phyloP scores from a whole-genome alignment of 2,797 vertebrate genomes.

The Dallia pectoralis region DNA sequence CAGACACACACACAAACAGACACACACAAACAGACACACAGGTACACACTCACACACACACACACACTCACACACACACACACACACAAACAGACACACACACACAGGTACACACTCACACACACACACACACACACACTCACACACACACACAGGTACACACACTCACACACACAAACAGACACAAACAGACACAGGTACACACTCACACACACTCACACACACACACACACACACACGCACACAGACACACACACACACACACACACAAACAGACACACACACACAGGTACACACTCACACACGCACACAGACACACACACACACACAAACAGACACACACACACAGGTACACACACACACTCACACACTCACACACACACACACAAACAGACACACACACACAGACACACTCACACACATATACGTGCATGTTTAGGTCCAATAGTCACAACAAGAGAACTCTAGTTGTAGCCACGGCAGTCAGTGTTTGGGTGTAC shows the following conservation, averaged over 20 bases:
- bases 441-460: too few species aligned
- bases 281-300: background rate
- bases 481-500: too few species aligned
- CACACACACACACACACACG: background rate
- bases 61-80: background rate
- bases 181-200: too few species aligned
- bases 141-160: conserved; percentile 74
- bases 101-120: background rate
- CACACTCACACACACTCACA: background rate
- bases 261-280: too few species aligned
- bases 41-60: conserved; percentile 70
- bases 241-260: background rate
- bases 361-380: background rate
- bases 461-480: too few species aligned
- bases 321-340: too few species aligned
- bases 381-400: background rate
- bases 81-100: background rate
- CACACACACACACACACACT: background rate
- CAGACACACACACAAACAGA: background rate
- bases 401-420: too few species aligned
- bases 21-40: conserved; percentile 44
- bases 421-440: too few species aligned
- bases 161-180: background rate
- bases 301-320: background rate
- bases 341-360: background rate